phyloP scores from a whole-genome alignment of 2,888 invertebrate species.

The Nycteola revayana region DNA sequence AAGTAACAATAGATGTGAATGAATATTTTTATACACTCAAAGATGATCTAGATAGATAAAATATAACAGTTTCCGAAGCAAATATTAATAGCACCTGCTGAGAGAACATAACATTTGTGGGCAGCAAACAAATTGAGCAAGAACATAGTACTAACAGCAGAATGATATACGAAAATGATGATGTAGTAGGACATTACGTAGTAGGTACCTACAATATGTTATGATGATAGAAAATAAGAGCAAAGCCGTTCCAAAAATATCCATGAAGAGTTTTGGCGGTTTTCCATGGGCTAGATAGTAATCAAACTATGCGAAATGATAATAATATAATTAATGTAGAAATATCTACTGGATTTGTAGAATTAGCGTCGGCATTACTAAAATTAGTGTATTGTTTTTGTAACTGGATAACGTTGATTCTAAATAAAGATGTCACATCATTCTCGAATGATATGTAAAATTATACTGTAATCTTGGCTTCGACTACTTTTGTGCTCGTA shows the following conservation, averaged over 20 bases:
- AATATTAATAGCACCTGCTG: constrained; percentile 6
- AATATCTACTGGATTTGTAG: constrained; percentile 14
- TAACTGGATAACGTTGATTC: not conserved
- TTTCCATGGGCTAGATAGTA: constrained; percentile 37
- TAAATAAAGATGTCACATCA: not conserved
- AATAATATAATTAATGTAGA: constrained; percentile 21
- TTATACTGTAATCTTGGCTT: not conserved
- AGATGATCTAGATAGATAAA: constrained; percentile 18
- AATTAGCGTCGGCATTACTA: not conserved
- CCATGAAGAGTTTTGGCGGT: constrained; percentile 40
- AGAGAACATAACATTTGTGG: constrained; percentile 10
- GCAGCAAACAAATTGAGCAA: constrained; percentile 12
- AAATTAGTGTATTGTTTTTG: constrained; percentile 16
- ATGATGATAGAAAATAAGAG: constrained; percentile 41
- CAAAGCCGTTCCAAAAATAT: constrained; percentile 41
- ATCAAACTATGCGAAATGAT: constrained; percentile 23
- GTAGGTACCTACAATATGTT: constrained; percentile 26
- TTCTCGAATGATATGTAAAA: constrained; percentile 9
- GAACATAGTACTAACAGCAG: constrained; percentile 8
- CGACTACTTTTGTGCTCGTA: too few relatives aligned
- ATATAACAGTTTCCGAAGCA: constrained; percentile 9
- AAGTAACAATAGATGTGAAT: constrained; percentile 30
- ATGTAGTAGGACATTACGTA: constrained; percentile 16
- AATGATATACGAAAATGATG: constrained; percentile 12
- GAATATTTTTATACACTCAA: constrained; percentile 9